These are phyloP conservation scores for Colletes collaris DNA, from an alignment of 2,888 invertebrate genomes.

Conservation along the genomic window DNA sequence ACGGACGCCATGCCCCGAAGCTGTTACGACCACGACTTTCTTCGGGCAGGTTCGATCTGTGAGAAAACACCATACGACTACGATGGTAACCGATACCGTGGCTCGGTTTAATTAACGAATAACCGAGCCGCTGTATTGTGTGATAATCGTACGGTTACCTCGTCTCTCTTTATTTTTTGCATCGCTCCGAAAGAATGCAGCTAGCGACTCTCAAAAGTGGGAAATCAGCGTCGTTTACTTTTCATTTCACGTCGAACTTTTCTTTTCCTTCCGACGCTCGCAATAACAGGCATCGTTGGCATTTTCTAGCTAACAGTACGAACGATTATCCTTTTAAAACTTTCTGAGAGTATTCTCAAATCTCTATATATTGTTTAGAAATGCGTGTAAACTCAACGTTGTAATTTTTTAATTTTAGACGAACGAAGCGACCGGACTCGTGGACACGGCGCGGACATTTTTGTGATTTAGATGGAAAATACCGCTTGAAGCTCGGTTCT, in stretches of 20 bases:
- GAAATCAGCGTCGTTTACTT: neutral
- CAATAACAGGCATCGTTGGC: neutral
- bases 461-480: too few relatives aligned
- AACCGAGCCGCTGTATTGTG: slow-evolving; percentile 12
- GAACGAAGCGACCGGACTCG: too few relatives aligned
- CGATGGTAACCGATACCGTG: slow-evolving; percentile 11
- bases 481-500: too few relatives aligned
- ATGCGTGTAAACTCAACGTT: too few relatives aligned
- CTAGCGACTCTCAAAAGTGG: neutral
- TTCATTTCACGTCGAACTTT: neutral
- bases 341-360: too few relatives aligned
- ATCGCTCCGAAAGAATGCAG: slow-evolving; percentile 17
- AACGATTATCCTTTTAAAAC: too few relatives aligned
- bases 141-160: slow-evolving; percentile 25
- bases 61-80: neutral
- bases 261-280: neutral
- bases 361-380: too few relatives aligned
- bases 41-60: slow-evolving; percentile 9
- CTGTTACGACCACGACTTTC: slow-evolving; percentile 35
- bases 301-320: too few relatives aligned
- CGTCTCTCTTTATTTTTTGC: neutral
- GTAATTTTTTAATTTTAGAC: too few relatives aligned
- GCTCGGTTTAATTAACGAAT: slow-evolving; percentile 46
- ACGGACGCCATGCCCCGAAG: slow-evolving; percentile 18
- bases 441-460: too few relatives aligned